Conservation (phyloP, 2,888 invertebrate genomes). For the Erebia aethiops region DNA sequence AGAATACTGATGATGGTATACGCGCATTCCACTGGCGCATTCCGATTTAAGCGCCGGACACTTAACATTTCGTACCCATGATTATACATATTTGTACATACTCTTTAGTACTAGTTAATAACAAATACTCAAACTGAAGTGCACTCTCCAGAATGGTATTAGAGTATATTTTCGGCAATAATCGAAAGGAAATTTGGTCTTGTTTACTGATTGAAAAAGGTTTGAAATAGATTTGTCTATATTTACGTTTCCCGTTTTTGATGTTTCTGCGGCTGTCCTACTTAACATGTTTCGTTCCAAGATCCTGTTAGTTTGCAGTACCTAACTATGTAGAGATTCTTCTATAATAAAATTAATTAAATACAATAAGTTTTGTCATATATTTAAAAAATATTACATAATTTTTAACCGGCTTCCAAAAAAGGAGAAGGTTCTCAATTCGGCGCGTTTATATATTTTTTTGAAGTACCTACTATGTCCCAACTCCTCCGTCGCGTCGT, state of each 20-base stretch:
- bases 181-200: not conserved
- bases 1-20: constrained; percentile 73
- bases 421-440: no score
- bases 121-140: not conserved
- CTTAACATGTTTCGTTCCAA: not conserved
- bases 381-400: no score
- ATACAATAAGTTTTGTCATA: not conserved
- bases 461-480: not conserved
- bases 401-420: no score
- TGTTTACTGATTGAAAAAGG: constrained; percentile 2
- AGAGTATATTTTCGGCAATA: not conserved
- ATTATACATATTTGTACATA: no score
- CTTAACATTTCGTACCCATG: constrained; percentile 32
- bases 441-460: no score
- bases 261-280: constrained; percentile 8
- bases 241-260: constrained; percentile 12
- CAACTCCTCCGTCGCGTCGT: constrained; percentile 20
- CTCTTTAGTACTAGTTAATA: not conserved
- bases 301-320: not conserved
- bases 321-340: not conserved
- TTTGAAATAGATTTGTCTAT: not conserved
- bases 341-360: not conserved
- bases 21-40: constrained; percentile 69
- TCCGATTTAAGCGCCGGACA: constrained; percentile 46
- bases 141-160: not conserved